Evolutionary conservation across 2,797 vertebrate species (phyloP).

Genomic region (Lepilemur septentrionalis): DNA sequence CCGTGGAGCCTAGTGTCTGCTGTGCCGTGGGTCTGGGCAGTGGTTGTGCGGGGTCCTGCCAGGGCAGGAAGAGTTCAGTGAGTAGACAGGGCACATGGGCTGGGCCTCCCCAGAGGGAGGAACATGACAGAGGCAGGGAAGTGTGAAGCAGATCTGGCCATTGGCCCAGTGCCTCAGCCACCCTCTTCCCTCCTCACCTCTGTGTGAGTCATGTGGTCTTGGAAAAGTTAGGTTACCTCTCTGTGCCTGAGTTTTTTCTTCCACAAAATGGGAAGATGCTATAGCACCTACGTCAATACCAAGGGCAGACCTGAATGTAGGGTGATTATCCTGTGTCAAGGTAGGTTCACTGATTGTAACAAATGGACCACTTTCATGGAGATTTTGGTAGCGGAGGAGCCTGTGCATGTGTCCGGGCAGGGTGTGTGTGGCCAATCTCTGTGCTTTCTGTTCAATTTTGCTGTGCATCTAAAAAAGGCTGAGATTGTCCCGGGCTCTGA

Average conservation of each 20-base stretch:
- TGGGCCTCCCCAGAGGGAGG: neutral
- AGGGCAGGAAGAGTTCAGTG: neutral
- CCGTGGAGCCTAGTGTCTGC: neutral
- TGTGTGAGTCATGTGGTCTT: neutral
- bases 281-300: neutral
- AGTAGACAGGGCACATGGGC: neutral
- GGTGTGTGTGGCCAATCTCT: neutral
- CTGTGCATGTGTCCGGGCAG: neutral
- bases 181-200: neutral
- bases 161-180: no score
- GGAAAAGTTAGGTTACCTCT: neutral
- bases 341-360: accelerated
- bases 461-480: neutral
- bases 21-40: no score
- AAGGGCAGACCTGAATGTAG: no score
- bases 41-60: no score
- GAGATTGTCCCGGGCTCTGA: neutral
- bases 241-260: neutral
- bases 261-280: neutral
- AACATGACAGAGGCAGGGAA: accelerated
- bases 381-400: no score
- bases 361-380: neutral
- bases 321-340: accelerated
- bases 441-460: neutral
- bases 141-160: no score